Base-by-base conservation (phyloP, 2,888 invertebrate genomes). In the Drosophila formosana region DNA sequence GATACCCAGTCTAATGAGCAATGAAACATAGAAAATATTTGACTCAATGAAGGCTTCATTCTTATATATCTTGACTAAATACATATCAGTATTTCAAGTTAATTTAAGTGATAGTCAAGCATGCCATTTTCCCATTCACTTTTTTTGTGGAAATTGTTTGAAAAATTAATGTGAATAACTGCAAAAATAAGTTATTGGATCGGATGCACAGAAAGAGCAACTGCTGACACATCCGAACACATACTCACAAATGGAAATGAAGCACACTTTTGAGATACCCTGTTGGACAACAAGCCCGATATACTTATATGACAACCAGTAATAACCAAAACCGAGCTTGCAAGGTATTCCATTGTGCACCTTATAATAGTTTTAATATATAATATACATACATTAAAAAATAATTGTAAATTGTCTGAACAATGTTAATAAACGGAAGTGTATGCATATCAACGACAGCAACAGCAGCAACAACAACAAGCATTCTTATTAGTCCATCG, bases 371-470 rank as follows among this genome's bases (percentile, higher is more conserved):
- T 72, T 64, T 65, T 18, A 18, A 72, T 62, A 58, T 66, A 56
- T 76, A 68, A 73, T 72, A 72, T 66, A 75, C 66, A 71, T 71
- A 66, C 68, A 76, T 73, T 46, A 25, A 60, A 60, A 66, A 61
- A 55, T 46, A 26, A 34, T 60, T 25, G 28, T 18, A 47, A 50
- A 56, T 34, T 56, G 11, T 60, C 56, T 58, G 30, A 61, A 63
- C 67, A 81, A 52, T 68, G 67, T 79, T 78, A 78, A 68, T 78
- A 67, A 82, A 74, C 82, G 80, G 90, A 79, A 85, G 74, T 53
- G 65, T 52, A 60, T 63, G 62, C 70, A 75, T 69, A 78, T 78
- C 78, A 67, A 52, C 66, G 61, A 43, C 65, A 66, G 37, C 52
- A 28, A 26, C 18, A 18, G 26, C 56, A 63, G 25, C 30, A 65